Percentiles rank a stretch among this genome's conserved stretches.
Conservation (phyloP, 1,140 invertebrate genomes). For the Plectrocnemia conspersa region DNA sequence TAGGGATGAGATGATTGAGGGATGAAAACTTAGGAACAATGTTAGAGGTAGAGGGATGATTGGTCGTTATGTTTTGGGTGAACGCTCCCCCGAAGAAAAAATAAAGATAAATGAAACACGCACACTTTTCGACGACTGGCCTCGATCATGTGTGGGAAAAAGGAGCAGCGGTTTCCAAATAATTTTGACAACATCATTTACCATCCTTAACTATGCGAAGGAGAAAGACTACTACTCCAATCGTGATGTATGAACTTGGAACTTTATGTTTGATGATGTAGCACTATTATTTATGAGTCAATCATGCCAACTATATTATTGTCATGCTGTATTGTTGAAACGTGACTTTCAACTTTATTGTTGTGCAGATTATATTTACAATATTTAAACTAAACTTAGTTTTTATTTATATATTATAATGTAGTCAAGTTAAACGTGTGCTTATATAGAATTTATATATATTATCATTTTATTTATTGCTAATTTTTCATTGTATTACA, state of each 20-base stretch:
- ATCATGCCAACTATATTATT: too few species aligned
- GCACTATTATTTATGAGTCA: too few species aligned
- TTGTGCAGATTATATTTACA: neutral
- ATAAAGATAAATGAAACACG: slow-evolving; percentile 33
- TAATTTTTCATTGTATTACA: too few species aligned
- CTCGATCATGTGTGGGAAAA: too few species aligned
- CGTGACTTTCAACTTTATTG: neutral
- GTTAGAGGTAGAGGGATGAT: slow-evolving; percentile 27
- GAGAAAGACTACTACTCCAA: neutral
- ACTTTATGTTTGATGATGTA: neutral
- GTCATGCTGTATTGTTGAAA: too few species aligned
- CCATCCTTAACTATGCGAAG: neutral
- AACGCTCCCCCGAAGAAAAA: slow-evolving; percentile 25
- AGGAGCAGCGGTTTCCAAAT: too few species aligned
- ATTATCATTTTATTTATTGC: too few species aligned
- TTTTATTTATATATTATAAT: neutral
- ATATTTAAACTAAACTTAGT: neutral
- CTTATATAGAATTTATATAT: too few species aligned
- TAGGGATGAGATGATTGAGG: slow-evolving; percentile 21
- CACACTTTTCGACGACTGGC: slow-evolving; percentile 9
- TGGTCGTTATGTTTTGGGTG: slow-evolving; percentile 31
- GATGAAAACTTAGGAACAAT: slow-evolving; percentile 23
- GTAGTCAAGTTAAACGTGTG: neutral
- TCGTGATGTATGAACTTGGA: too few species aligned
- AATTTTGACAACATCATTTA: too few species aligned